Percentiles rank a stretch among this genome's conserved stretches.
Evolutionary conservation across 2,113 vertebrate genomes (phyloP).

Genomic region (Calidris pugnax): DNA sequence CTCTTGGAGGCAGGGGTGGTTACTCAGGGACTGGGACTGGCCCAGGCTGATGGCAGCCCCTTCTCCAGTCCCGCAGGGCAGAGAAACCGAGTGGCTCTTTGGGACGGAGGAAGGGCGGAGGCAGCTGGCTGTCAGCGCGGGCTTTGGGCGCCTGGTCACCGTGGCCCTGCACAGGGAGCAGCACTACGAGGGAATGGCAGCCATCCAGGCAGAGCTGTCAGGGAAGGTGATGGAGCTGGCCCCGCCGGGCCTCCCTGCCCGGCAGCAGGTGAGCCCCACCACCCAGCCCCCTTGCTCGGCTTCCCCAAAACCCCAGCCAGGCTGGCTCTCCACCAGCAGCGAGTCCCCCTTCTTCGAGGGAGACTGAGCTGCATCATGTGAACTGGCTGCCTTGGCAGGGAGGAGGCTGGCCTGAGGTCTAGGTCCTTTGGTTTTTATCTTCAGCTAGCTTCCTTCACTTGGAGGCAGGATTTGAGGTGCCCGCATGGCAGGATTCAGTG

Average conservation of each 20-base stretch:
- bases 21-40: fast-evolving
- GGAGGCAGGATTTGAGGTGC: background rate
- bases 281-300: fast-evolving
- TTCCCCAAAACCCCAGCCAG: background rate
- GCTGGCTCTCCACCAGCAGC: background rate
- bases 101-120: conserved; percentile 86
- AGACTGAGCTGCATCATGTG: fast-evolving
- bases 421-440: background rate
- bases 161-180: conserved; percentile 93
- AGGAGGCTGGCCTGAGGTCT: background rate
- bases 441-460: background rate
- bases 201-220: conserved; percentile 90
- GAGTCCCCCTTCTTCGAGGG: background rate
- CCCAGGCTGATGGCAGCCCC: background rate
- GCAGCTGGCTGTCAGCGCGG: conserved; percentile 87
- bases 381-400: background rate
- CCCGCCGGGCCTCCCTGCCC: conserved; percentile 83
- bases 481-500: background rate
- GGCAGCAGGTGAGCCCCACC: conserved; percentile 83
- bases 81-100: conserved; percentile 94
- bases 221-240: conserved; percentile 95
- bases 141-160: conserved; percentile 85
- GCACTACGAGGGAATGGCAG: conserved; percentile 86
- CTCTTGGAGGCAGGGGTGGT: background rate
- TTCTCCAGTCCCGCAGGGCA: conserved; percentile 89